Evolutionary conservation across 2,888 invertebrate genomes (phyloP).

Genomic region (Theodoxus fluviatilis): DNA sequence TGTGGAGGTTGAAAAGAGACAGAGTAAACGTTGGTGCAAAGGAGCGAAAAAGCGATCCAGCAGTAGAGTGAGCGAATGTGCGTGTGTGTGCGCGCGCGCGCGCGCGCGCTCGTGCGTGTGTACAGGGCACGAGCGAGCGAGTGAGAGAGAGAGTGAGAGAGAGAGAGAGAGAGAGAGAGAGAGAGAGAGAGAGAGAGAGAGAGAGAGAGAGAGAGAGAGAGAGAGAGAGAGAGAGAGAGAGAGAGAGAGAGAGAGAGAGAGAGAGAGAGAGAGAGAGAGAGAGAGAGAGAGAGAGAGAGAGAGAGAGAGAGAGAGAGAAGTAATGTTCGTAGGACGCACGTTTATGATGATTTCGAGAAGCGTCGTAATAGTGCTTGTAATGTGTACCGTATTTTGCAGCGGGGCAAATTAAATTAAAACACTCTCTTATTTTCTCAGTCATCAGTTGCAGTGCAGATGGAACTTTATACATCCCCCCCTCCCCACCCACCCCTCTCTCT

Average conservation of each 20-base stretch:
- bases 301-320: constrained; percentile 21
- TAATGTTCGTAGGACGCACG: too few relatives aligned
- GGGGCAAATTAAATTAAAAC: too few relatives aligned
- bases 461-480: too few relatives aligned
- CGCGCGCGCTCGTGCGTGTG: not conserved
- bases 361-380: too few relatives aligned
- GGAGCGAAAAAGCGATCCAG: too few relatives aligned
- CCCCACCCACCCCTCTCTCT: too few relatives aligned
- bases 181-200: constrained; percentile 2
- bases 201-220: not conserved
- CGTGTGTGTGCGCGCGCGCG: constrained; percentile 1
- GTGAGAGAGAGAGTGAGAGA: constrained; percentile 8
- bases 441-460: too few relatives aligned
- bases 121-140: not conserved
- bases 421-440: too few relatives aligned
- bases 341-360: too few relatives aligned
- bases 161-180: constrained; percentile 1
- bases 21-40: too few relatives aligned
- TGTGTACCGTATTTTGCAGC: too few relatives aligned
- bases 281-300: not conserved
- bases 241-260: not conserved
- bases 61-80: not conserved
- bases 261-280: not conserved
- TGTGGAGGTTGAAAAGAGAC: too few relatives aligned
- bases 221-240: not conserved